A percentile compares a stretch with the other conserved stretches of the same genome.
These are phyloP conservation scores for Megalonaias nervosa DNA, from an alignment of 1,140 invertebrate species.

Conservation along the genomic window DNA sequence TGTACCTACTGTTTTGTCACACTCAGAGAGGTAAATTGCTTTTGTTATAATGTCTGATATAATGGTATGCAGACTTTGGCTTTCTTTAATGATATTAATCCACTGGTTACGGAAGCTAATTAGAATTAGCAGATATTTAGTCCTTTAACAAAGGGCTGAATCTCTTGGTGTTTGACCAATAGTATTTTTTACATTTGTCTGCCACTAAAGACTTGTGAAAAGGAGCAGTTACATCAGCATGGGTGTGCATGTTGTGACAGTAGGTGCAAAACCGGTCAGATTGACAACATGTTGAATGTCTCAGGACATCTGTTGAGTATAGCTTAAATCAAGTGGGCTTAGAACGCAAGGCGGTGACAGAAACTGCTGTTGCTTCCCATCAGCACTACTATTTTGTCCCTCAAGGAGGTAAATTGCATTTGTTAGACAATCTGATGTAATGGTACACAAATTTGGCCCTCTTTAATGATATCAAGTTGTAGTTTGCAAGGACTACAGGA, in stretches of 20 bases:
- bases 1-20: slow-evolving; percentile 97
- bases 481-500: neutral
- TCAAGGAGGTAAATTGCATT: slow-evolving; percentile 78
- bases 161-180: neutral
- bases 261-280: slow-evolving; percentile 82
- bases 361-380: slow-evolving; percentile 95
- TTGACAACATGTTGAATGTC: slow-evolving; percentile 99
- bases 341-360: slow-evolving; percentile 80
- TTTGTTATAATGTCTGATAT: slow-evolving; percentile 9
- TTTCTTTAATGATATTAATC: too few species aligned
- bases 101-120: too few species aligned
- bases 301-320: slow-evolving; percentile 98
- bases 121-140: too few species aligned
- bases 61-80: too few species aligned
- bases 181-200: too few species aligned
- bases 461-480: neutral
- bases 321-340: slow-evolving; percentile 93
- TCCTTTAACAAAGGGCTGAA: too few species aligned
- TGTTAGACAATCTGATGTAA: neutral
- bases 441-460: neutral
- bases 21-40: slow-evolving; percentile 78
- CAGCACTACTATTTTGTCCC: slow-evolving; percentile 93
- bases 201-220: too few species aligned
- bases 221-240: too few species aligned
- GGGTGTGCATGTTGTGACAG: too few species aligned